Evolutionary conservation across 2,888 invertebrate genomes (phyloP), one percentile per base, ranked within the genome.

Genomic region (Oscheius sp.): DNA sequence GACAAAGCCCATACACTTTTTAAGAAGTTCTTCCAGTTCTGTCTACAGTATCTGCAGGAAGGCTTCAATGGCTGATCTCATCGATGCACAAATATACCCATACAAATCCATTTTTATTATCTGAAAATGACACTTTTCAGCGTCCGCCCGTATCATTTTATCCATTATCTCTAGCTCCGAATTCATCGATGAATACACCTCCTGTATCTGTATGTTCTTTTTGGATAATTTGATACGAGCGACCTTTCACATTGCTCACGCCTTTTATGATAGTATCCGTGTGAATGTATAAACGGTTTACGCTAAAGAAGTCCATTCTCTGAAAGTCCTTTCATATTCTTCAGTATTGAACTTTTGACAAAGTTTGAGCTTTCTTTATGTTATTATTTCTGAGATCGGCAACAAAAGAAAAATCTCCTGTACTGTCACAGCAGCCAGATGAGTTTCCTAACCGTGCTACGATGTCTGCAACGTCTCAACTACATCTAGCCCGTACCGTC

Each of bases 1-100:
- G 89, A 89, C 32, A 89, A 90, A 76, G 89, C 88, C n/a, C 90
- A 90, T 73, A 86, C 77, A 29, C 76, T 89, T 5, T 89, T 89
- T 75, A 76, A 85, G 75, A 89, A 87, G 74, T 89, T 89, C 76
- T 89, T 87, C 79, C 87, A 89, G 80, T 89, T 89, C 75, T 88
- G 88, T 74, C 79, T 88, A n/a, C 86, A 86, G 77, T 87, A 87
- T 70, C 79, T 89, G 2, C 75, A 80, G 57, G 87, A 89, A 71
- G 89, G 89, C 2, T 89, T 85, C 76, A 86, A 87, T 70, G 77
- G 83, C 32, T 87, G 55, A 70, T 62, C 62, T 37, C 58, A 58
- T 21, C 29, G 21, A 13, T 33, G 21, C 11, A 10, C 29, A 3
- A 21, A 33, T 66, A 13, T 35, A 13, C 62, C 32, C 32, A n/a